These are phyloP conservation scores for Deilephila elpenor DNA, from an alignment of 2,888 invertebrate species.

Conservation along the genomic window DNA sequence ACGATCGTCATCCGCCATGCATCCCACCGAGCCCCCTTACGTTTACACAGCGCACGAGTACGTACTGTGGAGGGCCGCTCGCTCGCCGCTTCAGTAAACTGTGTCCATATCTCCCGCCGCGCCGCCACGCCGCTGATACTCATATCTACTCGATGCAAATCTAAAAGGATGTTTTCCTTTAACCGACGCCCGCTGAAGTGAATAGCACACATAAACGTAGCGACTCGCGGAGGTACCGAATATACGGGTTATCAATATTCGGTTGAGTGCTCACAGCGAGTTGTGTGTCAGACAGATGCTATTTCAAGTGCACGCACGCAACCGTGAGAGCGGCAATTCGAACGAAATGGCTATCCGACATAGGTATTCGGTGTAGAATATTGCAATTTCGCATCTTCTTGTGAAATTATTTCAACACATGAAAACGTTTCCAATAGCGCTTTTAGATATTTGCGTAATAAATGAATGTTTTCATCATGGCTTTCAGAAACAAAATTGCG, in stretches of 20 bases:
- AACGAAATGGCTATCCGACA: conserved; percentile 58
- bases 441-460: conserved; percentile 8
- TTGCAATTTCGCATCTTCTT: conserved; percentile 41
- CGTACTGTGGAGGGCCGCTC: conserved; percentile 4
- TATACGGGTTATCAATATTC: conserved; percentile 66
- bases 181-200: conserved; percentile 3
- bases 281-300: conserved; percentile 63
- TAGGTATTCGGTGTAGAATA: conserved; percentile 35
- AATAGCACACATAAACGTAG: conserved; percentile 24
- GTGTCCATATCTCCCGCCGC: not conserved
- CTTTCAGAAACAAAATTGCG: conserved; percentile 34
- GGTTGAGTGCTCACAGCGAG: conserved; percentile 62
- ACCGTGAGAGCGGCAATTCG: conserved; percentile 53
- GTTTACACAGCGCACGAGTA: conserved; percentile 59
- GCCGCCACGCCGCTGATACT: not conserved
- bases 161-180: conserved; percentile 8
- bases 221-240: conserved; percentile 48
- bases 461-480: conserved; percentile 3
- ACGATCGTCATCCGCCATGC: conserved; percentile 67
- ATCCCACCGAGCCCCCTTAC: conserved; percentile 67
- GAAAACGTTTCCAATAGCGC: conserved; percentile 4
- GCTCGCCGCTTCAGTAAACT: not conserved
- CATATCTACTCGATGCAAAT: conserved; percentile 17
- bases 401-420: conserved; percentile 24
- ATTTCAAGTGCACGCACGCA: conserved; percentile 63